Conservation (phyloP, 1,140 invertebrate species). For the Hermetia illucens region DNA sequence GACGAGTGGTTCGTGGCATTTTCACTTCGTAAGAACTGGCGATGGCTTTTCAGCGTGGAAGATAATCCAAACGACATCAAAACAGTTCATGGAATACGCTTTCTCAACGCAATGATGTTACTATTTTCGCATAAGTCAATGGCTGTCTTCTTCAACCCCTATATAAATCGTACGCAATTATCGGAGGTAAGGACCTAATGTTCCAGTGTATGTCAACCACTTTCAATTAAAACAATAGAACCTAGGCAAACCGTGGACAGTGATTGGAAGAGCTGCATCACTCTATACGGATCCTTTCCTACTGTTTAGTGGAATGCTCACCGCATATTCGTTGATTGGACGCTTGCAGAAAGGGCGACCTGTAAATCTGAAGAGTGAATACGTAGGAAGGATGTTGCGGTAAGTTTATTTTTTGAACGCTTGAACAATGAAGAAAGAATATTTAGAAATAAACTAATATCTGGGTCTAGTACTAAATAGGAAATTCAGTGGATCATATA, state of each 20-base stretch:
- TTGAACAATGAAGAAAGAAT: slow-evolving; percentile 1
- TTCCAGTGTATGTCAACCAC: not conserved
- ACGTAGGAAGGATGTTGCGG: slow-evolving; percentile 43
- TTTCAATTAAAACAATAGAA: slow-evolving; percentile 22
- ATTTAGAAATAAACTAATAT: too few relatives aligned
- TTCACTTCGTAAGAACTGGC: slow-evolving; percentile 43
- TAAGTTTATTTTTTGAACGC: slow-evolving; percentile 12
- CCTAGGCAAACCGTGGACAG: slow-evolving; percentile 43
- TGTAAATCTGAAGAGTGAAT: slow-evolving; percentile 42
- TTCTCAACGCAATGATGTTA: slow-evolving; percentile 43
- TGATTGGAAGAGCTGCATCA: slow-evolving; percentile 44
- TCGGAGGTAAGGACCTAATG: slow-evolving; percentile 31
- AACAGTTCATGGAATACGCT: slow-evolving; percentile 43
- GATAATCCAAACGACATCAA: slow-evolving; percentile 37
- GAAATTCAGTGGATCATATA: too few relatives aligned
- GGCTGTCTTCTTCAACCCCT: slow-evolving; percentile 47
- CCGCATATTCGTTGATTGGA: slow-evolving; percentile 42
- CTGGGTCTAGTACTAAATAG: too few relatives aligned
- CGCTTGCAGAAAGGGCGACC: slow-evolving; percentile 37
- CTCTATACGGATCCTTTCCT: slow-evolving; percentile 53
- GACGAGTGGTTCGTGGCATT: slow-evolving; percentile 39
- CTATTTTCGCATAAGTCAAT: slow-evolving; percentile 49
- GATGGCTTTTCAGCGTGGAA: slow-evolving; percentile 37
- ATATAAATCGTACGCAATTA: slow-evolving; percentile 45
- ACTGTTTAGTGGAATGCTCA: slow-evolving; percentile 47